Base-by-base conservation (phyloP, 2,888 invertebrate species). In the Celastrina argiolus region DNA sequence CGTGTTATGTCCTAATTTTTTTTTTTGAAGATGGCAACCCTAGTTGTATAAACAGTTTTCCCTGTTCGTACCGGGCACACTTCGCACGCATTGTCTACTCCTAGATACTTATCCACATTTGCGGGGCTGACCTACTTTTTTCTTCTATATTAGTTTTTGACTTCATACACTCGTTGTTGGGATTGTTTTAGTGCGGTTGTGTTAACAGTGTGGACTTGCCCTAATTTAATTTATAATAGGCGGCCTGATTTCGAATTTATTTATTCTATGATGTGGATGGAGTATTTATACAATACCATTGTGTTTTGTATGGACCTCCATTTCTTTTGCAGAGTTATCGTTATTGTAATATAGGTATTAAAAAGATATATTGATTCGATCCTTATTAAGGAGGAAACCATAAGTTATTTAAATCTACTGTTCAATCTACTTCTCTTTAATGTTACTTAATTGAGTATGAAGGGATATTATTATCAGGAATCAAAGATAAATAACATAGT, bases 181-280 rank as follows among this genome's bases (percentile, higher is more conserved):
- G 22, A 51, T 51, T 51, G 59, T 31, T 31, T 59, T 34, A 31
- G 6, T 26, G 31, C 59, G 31, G 31, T 58, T 31, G 6, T 31
- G 31, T 10, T 51, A 8, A 8, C 22, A 22, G 61, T 61, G 39
- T 61, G 18, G 12, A 61, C 61, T n/a, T 39, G 36, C 18, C 61
- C 14, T 36, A 18, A 61, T 59, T 59, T 34, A 39, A 39, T 39
- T 61, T 39, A 39, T 39, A 36, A 61, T 39, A 61, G 39, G 14
- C 61, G 61, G 14, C 12, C 36, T 61, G 39, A 61, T 22, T 61
- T 36, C 14, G 36, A 16, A 22, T 61, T 61, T 61, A 61, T 61
- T 36, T 61, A 61, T 61, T 61, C 61, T 39, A 61, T 61, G 39
- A 61, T 39, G 39, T 61, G 61, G 61, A 14, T 61, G 14, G 18